Evolutionary conservation across 2,888 invertebrate genomes (phyloP), one percentile per base, ranked within the genome.

Genomic region (Tillus elongatus): DNA sequence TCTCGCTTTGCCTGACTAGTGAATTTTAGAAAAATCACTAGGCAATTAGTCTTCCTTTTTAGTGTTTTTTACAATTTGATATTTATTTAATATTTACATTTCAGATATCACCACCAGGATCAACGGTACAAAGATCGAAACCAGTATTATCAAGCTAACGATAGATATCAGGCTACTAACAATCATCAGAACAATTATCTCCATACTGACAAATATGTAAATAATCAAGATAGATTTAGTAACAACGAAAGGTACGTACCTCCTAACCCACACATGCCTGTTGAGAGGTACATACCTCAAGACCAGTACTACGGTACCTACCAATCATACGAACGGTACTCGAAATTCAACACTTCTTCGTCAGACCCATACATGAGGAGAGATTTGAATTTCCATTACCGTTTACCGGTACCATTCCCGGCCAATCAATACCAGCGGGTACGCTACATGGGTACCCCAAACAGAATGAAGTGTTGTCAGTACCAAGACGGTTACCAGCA

Each of bases 281-380:
- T 79, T 47, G 80, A 81, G 66, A 73, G 81, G 51, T 81, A 81
- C 60, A 77, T 80, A 48, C 78, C 80, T 37, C 71, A 75, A 52
- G 73, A 73, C 47, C 70, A 71, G 31, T 74, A 74, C 60, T 74
- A 74, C 50, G 71, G 70, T 46, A 41, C 51, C 33, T 56, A 57
- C 40, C 42, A 50, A 15, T 34, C 50, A 11, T 60, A 60, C 47
- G 57, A 58, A 35, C 47, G 57, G 8, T 63, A 63, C 47, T 54
- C 52, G 13, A 57, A 57, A 39, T 56, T 55, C 35, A 52, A 51
- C 42, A 43, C 42, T 42, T 44, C 39, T 67, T 47, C 67, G 2
- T 68, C 64, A 19, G 75, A 74, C 52, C 73, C 74, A 1, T 74
- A 74, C 52, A 72, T 73, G 70, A 62, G 74, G 45, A 64, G 74